Conservation (phyloP, 2,113 vertebrate species). For the Aspidoscelis tigris region DNA sequence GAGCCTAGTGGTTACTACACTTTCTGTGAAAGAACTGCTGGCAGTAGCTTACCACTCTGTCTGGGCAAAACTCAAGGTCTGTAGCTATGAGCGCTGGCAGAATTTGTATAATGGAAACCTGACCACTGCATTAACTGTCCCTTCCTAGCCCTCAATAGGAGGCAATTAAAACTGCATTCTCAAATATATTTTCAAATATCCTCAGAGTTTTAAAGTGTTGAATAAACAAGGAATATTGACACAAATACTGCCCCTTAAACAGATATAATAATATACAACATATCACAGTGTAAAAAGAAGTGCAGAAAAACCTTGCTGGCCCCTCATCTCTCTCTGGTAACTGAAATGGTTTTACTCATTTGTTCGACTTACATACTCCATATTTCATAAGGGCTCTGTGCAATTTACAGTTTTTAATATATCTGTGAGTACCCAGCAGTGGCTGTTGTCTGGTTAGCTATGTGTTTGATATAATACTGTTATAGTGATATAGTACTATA, state of each 20-base stretch:
- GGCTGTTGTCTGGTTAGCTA: neutral
- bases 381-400: no score
- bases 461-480: neutral
- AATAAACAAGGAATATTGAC: neutral
- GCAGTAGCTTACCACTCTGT: no score
- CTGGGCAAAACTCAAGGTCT: no score
- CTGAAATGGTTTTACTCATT: neutral
- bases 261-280: neutral
- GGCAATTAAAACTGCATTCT: no score
- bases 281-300: neutral
- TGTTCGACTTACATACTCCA: no score
- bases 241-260: neutral
- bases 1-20: no score
- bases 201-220: neutral
- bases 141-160: no score
- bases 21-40: no score
- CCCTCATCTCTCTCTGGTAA: neutral
- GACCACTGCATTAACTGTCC: no score
- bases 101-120: no score
- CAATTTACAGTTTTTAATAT: neutral
- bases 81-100: no score
- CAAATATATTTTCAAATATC: neutral
- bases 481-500: neutral
- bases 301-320: neutral
- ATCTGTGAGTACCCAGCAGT: neutral